Percentiles rank a stretch among this genome's conserved stretches.
These are phyloP conservation scores for Hyppa rectilinea DNA, from an alignment of 2,888 invertebrate species.

Conservation along the genomic window DNA sequence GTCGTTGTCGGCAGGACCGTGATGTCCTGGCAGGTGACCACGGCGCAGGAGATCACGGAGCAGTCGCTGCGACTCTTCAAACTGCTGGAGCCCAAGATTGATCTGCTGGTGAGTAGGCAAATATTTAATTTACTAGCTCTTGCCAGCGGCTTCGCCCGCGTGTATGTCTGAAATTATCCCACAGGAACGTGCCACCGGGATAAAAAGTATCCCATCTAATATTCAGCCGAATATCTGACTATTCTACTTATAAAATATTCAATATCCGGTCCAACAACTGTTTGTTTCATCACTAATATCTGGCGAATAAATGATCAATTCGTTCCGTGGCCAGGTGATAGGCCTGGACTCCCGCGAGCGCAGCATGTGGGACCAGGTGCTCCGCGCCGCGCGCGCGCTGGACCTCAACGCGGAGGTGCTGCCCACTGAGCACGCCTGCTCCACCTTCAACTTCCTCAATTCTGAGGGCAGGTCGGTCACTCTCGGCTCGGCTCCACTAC, in stretches of 20 bases:
- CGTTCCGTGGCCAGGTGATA: conserved; percentile 75
- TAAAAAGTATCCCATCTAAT: too few species aligned
- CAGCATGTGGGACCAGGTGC: conserved; percentile 65
- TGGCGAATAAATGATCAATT: too few species aligned
- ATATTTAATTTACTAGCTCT: too few species aligned
- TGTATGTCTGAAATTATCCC: too few species aligned
- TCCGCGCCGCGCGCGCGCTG: conserved; percentile 71
- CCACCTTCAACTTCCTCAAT: conserved; percentile 97
- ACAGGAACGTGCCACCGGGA: too few species aligned
- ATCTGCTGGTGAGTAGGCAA: conserved; percentile 92
- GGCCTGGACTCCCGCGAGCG: conserved; percentile 80
- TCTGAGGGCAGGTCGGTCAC: conserved; percentile 94
- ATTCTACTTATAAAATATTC: too few species aligned
- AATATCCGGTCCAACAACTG: background rate
- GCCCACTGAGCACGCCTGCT: conserved; percentile 95
- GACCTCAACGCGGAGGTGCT: conserved; percentile 94
- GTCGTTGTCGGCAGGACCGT: conserved; percentile 89
- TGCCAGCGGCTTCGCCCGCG: too few species aligned
- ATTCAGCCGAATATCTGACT: too few species aligned
- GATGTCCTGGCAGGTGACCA: conserved; percentile 95
- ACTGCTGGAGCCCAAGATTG: conserved; percentile 95
- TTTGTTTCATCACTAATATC: too few species aligned
- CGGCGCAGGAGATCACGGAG: conserved; percentile 92
- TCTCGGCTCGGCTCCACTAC: too few species aligned
- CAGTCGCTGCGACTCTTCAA: conserved; percentile 95